Base-by-base conservation (phyloP, 35 echinoderm and acorn worm genomes). In the Ophiothrix spiculata region DNA sequence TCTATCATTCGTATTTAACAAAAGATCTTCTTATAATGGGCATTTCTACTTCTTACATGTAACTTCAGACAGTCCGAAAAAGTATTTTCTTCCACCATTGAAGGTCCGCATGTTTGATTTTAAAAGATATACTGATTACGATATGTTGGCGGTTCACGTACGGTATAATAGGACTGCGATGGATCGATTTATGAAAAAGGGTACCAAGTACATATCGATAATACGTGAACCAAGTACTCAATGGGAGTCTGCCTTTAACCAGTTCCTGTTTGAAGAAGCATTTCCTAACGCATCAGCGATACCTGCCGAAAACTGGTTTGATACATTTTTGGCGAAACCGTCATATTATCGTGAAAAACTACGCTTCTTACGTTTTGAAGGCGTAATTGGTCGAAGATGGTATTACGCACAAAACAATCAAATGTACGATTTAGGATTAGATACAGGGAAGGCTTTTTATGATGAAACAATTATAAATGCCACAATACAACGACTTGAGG, bases 171-270 rank as follows among this genome's bases (percentile, higher is more conserved):
- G 86, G n/a, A 25, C 40, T 28, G 81, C 37, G 16, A 77, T 99
- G 85, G 82, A 88, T 77, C 37, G 54, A 34, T 79, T 91, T 15
- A 94, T 94, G 89, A 41, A 33, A 11, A 86, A 92, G 0, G 74
- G 40, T 41, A 79, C 96, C 31, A 56, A 89, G 33, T 99, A 99
- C 45, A 83, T 99, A 69, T 94, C 96, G 1, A 92, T 91, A 32
- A 42, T 99, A 17, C 40, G 96, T 40, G 92, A 99, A 1, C 96
- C 96, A 33, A 86, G 34, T 31, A 32, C 42, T 8, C 96, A 99
- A 80, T 99, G 94, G 75, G 92, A 94, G 74, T 99, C 96, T 16
- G 94, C 94, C 4, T 93, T 97, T 56, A 75, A 69, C 0, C 56
- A 80, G 35, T 97, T 93, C 85, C 77, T 87, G 49, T 84, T 93